Conservation (phyloP, 2,797 vertebrate species). For the Scolopax rusticola region DNA sequence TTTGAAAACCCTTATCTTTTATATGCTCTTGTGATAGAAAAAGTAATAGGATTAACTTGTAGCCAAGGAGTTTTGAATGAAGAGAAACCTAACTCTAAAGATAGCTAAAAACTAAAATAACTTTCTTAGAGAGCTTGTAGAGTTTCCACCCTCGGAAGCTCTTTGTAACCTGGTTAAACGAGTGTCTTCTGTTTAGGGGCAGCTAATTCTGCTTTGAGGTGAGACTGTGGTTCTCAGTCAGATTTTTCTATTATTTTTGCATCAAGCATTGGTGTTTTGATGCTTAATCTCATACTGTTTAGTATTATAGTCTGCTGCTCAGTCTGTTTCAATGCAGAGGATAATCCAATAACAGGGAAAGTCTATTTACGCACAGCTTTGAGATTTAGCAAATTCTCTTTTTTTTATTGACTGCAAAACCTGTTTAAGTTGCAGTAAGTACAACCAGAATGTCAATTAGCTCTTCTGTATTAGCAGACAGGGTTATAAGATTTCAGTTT, state of each 20-base stretch:
- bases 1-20: neutral
- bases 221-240: neutral
- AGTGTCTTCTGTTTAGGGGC: neutral
- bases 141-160: neutral
- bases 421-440: neutral
- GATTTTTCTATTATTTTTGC: neutral
- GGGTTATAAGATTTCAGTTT: neutral
- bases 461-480: neutral
- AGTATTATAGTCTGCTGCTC: neutral
- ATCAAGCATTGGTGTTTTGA: neutral
- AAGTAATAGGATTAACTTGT: neutral
- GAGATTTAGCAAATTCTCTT: conserved; percentile 29
- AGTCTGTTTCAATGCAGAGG: neutral
- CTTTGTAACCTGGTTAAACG: neutral
- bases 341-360: conserved; percentile 25
- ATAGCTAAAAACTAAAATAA: neutral
- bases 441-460: conserved; percentile 5
- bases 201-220: neutral
- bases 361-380: neutral
- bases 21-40: neutral
- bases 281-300: neutral
- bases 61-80: neutral
- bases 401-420: conserved; percentile 18
- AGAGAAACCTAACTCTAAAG: neutral
- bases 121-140: neutral